phyloP scores from a whole-genome alignment of 2,113 vertebrate species.

The Mustelus asterias region DNA sequence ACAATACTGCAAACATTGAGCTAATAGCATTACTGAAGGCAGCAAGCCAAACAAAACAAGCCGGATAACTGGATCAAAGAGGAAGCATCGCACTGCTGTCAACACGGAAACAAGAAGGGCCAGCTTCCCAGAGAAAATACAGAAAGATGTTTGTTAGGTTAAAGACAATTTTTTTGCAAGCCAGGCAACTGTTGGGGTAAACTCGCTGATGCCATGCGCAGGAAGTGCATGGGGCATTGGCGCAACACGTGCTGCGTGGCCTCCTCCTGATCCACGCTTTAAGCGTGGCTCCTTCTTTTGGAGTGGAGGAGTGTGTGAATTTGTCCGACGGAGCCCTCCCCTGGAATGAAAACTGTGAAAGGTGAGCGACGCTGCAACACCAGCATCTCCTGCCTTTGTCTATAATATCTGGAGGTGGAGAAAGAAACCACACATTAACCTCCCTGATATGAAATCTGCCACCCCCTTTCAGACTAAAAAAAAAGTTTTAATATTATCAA shows the following conservation, averaged over 20 bases:
- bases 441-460: neutral
- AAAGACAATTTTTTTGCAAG: neutral
- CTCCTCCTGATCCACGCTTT: neutral
- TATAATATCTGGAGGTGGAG: no score
- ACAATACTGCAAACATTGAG: neutral
- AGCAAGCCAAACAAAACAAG: constrained; percentile 6
- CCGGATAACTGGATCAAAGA: constrained; percentile 11
- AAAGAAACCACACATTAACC: neutral
- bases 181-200: neutral
- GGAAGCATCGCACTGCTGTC: neutral
- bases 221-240: neutral
- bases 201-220: neutral
- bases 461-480: neutral
- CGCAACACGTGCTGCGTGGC: neutral
- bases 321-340: neutral
- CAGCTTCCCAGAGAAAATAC: neutral
- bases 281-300: neutral
- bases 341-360: neutral
- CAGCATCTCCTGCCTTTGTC: neutral
- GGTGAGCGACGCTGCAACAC: no score
- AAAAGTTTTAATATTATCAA: neutral
- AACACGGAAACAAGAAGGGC: neutral
- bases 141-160: neutral
- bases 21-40: constrained; percentile 12
- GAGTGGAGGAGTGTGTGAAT: neutral